Evolutionary conservation across 2,113 vertebrate species (phyloP).

Genomic region (Melanocharis versteri): DNA sequence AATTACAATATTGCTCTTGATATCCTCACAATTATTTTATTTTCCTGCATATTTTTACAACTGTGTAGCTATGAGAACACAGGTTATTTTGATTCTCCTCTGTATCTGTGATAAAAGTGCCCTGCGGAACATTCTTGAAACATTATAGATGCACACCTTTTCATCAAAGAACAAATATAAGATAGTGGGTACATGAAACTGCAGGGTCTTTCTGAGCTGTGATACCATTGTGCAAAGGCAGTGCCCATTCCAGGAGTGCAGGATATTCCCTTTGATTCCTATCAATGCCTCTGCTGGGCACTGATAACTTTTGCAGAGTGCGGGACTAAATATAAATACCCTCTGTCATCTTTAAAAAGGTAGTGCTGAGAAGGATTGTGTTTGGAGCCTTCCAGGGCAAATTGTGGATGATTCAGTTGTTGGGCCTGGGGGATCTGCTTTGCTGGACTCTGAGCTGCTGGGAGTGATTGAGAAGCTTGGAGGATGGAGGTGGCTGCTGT

Average conservation of each 20-base stretch:
- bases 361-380: not conserved
- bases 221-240: not conserved
- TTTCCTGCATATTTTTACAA: not conserved
- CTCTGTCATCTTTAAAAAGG: not conserved
- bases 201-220: not conserved
- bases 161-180: not conserved
- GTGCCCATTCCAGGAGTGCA: not conserved
- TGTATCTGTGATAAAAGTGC: not conserved
- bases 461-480: not conserved
- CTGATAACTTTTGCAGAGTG: not conserved
- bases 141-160: fast-evolving
- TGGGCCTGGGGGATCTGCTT: not conserved
- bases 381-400: not conserved
- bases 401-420: not conserved
- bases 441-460: not conserved
- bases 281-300: not conserved
- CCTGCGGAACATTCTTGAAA: not conserved
- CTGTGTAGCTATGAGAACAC: not conserved
- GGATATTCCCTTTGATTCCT: not conserved
- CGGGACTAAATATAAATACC: not conserved
- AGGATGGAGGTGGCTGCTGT: not conserved
- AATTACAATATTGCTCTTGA: not conserved
- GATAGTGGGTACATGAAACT: not conserved
- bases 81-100: not conserved
- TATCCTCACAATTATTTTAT: not conserved